These are phyloP conservation scores for Otus sunia DNA, from an alignment of 2,113 vertebrate species.

Conservation along the genomic window DNA sequence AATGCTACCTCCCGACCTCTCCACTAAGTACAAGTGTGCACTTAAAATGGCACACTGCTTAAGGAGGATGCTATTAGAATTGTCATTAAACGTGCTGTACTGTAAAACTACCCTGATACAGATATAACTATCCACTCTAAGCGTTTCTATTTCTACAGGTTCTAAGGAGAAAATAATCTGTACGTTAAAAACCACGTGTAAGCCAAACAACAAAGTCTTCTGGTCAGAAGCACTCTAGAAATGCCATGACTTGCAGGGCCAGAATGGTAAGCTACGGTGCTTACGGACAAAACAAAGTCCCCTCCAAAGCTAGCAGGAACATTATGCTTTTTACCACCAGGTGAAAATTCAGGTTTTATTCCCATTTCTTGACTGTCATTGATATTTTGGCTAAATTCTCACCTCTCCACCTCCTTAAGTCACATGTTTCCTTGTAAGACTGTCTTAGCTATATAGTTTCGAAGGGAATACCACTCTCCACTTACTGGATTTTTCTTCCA, in stretches of 20 bases:
- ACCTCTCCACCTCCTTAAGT: neutral
- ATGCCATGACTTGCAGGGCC: neutral
- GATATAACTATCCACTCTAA: neutral
- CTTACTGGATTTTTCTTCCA: neutral
- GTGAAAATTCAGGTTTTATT: neutral
- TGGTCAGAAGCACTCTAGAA: neutral
- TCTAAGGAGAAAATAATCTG: neutral
- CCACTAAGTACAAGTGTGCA: too few relatives aligned
- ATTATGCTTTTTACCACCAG: neutral
- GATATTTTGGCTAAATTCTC: neutral
- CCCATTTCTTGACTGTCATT: neutral
- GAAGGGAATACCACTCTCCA: neutral
- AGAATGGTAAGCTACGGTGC: neutral
- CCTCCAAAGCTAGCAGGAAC: neutral
- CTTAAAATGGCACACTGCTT: neutral
- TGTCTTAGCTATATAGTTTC: neutral
- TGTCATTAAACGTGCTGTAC: neutral
- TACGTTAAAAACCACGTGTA: neutral
- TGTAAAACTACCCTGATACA: neutral
- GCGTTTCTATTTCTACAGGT: neutral
- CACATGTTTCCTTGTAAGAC: neutral
- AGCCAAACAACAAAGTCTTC: neutral
- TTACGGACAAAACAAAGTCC: accelerated
- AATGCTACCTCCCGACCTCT: neutral
- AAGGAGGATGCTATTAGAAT: neutral